These are phyloP conservation scores for Orientallactaga bullata DNA, from an alignment of 2,113 vertebrate genomes.

Conservation along the genomic window DNA sequence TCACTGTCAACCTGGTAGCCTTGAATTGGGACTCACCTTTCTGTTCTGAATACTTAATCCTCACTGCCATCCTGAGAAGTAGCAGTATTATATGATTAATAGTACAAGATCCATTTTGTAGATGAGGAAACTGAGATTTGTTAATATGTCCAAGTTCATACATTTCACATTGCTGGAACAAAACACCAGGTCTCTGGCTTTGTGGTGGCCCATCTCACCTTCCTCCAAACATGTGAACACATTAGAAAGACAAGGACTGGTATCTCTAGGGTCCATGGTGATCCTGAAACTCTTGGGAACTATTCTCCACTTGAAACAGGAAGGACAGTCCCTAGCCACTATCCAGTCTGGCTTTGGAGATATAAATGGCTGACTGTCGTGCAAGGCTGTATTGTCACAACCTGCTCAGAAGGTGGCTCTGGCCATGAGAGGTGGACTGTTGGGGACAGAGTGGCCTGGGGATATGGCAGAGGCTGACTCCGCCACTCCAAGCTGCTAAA, in stretches of 20 bases:
- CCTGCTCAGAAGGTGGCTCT: not conserved
- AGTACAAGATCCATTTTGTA: rapidly evolving
- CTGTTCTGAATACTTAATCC: not conserved
- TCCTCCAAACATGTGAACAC: not conserved
- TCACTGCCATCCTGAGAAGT: not conserved
- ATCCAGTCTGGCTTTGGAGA: not conserved
- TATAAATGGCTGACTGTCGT: not conserved
- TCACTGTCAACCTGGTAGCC: not conserved
- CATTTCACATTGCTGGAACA: not conserved
- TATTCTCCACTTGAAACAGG: not conserved
- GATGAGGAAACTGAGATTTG: not conserved
- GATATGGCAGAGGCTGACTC: rapidly evolving
- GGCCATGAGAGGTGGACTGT: not conserved
- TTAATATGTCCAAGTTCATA: not conserved
- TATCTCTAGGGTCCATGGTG: not conserved
- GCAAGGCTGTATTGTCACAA: not conserved
- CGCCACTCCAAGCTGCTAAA: rapidly evolving
- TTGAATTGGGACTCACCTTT: not conserved
- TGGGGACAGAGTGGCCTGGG: not conserved
- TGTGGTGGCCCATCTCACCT: not conserved
- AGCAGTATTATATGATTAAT: not conserved
- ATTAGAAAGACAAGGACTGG: not conserved
- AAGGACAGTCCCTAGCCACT: not conserved
- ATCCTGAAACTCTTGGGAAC: rapidly evolving
- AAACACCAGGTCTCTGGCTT: not conserved